Conservation (phyloP, 2,797 vertebrate species). For the Dicrostonyx torquatus region DNA sequence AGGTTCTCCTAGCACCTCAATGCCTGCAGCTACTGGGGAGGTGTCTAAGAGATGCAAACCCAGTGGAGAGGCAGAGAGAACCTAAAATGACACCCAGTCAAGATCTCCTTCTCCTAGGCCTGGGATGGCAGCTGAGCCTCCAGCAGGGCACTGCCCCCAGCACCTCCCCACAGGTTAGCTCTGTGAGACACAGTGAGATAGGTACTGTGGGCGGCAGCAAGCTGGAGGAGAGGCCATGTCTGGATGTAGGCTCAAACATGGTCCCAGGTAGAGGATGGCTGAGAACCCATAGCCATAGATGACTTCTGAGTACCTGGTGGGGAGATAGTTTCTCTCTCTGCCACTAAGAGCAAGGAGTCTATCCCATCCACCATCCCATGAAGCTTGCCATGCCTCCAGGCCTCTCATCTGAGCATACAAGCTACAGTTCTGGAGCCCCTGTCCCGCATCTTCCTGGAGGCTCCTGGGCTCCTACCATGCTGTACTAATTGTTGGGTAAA, state of each 20-base stretch:
- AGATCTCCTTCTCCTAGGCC: not conserved
- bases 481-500: not conserved
- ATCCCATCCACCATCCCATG: not conserved
- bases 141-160: no score
- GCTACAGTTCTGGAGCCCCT: not conserved
- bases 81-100: not conserved
- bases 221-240: not conserved
- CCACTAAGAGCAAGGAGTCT: not conserved
- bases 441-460: no score
- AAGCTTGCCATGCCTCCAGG: not conserved
- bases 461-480: not conserved
- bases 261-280: not conserved
- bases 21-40: not conserved
- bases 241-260: not conserved
- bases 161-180: not conserved
- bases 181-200: not conserved
- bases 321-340: not conserved
- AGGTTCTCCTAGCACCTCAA: not conserved
- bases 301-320: not conserved
- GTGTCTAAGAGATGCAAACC: not conserved
- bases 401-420: not conserved
- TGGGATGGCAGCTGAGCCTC: no score
- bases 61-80: not conserved
- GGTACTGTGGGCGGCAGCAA: no score
- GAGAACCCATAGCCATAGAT: not conserved